A percentile compares a stretch with the other conserved stretches of the same genome.
Evolutionary conservation across 2,888 invertebrate genomes (phyloP).

Genomic region (Mylabris sibirica): DNA sequence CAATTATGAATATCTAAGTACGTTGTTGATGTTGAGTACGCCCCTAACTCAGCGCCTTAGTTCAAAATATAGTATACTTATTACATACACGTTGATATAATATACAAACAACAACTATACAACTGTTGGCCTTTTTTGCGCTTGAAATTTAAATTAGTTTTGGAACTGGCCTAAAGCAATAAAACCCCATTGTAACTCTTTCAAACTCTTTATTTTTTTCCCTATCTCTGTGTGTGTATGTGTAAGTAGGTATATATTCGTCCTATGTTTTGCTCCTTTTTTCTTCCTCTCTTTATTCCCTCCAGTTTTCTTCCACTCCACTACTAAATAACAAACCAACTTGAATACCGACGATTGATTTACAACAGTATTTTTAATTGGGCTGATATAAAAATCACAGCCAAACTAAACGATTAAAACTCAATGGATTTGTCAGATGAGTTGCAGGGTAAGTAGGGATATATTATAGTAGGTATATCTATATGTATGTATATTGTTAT

Average conservation of each 20-base stretch:
- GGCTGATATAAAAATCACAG: slow-evolving; percentile 27
- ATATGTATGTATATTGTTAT: not conserved
- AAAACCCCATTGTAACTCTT: slow-evolving; percentile 14
- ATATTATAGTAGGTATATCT: too few relatives aligned
- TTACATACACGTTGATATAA: not conserved
- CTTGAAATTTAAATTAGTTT: slow-evolving; percentile 27
- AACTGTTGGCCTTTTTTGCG: slow-evolving; percentile 18
- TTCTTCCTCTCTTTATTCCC: not conserved
- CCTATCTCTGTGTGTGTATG: too few relatives aligned
- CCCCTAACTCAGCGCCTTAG: slow-evolving; percentile 51
- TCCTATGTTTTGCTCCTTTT: not conserved
- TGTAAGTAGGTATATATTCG: not conserved
- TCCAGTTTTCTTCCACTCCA: not conserved
- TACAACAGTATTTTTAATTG: slow-evolving; percentile 27
- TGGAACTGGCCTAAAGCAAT: slow-evolving; percentile 17
- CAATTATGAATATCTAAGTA: slow-evolving; percentile 59
- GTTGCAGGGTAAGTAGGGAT: not conserved
- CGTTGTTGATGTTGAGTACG: slow-evolving; percentile 51
- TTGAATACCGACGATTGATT: slow-evolving; percentile 22
- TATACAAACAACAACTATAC: slow-evolving; percentile 3
- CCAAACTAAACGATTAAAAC: slow-evolving; percentile 6
- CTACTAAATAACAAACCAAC: slow-evolving; percentile 2
- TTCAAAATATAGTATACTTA: slow-evolving; percentile 22
- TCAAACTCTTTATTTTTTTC: not conserved
- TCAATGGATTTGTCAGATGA: not conserved